Evolutionary conservation across 2,888 invertebrate species (phyloP).

Genomic region (Anarsia innoxiella): DNA sequence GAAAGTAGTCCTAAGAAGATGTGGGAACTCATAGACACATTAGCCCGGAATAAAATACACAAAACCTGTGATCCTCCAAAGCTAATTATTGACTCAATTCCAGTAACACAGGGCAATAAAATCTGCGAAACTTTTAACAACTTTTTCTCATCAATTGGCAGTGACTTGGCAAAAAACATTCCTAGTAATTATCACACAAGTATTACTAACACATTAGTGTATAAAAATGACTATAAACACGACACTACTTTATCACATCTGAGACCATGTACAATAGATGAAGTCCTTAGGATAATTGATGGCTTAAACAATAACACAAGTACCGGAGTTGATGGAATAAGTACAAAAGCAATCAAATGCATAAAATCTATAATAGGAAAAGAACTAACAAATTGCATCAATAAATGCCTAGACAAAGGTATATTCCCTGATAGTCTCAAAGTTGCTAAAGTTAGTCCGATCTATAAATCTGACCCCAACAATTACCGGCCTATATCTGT

Average conservation of each 20-base stretch:
- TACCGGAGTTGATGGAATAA: slow-evolving; percentile 10
- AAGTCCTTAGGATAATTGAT: slow-evolving; percentile 2
- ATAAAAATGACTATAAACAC: background rate
- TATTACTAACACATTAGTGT: background rate
- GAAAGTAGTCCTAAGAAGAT: slow-evolving; percentile 17
- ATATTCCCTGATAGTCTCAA: slow-evolving; percentile 12
- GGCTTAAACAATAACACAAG: slow-evolving; percentile 3
- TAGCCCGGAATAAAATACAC: slow-evolving; percentile 8
- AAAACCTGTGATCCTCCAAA: slow-evolving; percentile 6
- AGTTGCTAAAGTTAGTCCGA: slow-evolving; percentile 12
- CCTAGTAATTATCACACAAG: background rate
- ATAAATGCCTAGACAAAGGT: no score
- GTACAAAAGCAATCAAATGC: slow-evolving; percentile 8
- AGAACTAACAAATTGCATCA: slow-evolving; percentile 3
- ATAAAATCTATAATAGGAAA: slow-evolving; percentile 1
- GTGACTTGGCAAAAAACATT: slow-evolving; percentile 3
- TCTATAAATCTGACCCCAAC: slow-evolving; percentile 15
- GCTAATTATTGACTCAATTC: background rate
- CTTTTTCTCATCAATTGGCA: slow-evolving; percentile 4
- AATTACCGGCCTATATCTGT: slow-evolving; percentile 16
- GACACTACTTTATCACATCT: background rate
- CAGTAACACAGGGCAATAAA: slow-evolving; percentile 1
- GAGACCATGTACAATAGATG: slow-evolving; percentile 3
- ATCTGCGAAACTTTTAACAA: slow-evolving; percentile 3
- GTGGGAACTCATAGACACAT: slow-evolving; percentile 16